phyloP scores from a whole-genome alignment of 2,888 invertebrate genomes.

The Alloscopus bannaensis region DNA sequence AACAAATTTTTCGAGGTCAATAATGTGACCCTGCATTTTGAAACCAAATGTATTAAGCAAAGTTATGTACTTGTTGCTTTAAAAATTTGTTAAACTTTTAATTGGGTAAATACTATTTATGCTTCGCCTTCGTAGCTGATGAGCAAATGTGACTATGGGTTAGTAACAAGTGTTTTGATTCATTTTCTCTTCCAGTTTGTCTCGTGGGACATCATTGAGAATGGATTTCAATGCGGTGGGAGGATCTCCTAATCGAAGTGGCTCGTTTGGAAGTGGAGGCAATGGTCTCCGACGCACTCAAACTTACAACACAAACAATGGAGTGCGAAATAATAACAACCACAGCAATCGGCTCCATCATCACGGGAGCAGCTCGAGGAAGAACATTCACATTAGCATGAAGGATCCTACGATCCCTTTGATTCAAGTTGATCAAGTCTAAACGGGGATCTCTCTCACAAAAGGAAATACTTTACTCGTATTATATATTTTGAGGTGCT shows the following conservation, averaged over 20 bases:
- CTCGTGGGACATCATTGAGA: slow-evolving; percentile 65
- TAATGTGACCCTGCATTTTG: too few relatives aligned
- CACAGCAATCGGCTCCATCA: slow-evolving; percentile 31
- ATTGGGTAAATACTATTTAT: too few relatives aligned
- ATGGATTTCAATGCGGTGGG: slow-evolving; percentile 54
- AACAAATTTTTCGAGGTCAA: too few relatives aligned
- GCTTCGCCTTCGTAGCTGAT: too few relatives aligned
- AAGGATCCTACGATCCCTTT: slow-evolving; percentile 66
- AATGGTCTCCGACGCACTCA: slow-evolving; percentile 54
- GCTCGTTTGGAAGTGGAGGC: slow-evolving; percentile 22
- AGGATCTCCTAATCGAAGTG: slow-evolving; percentile 24
- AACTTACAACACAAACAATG: slow-evolving; percentile 43
- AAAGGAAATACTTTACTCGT: neutral
- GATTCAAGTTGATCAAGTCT: slow-evolving; percentile 69
- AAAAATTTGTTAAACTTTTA: too few relatives aligned
- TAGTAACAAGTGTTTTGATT: too few relatives aligned
- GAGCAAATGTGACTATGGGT: too few relatives aligned
- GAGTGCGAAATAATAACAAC: slow-evolving; percentile 50
- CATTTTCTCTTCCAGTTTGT: slow-evolving; percentile 50
- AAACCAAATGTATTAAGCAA: too few relatives aligned
- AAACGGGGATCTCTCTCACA: too few relatives aligned
- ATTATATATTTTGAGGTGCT: too few relatives aligned
- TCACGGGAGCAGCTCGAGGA: slow-evolving; percentile 37
- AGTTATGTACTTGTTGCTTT: too few relatives aligned
- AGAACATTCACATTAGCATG: slow-evolving; percentile 68